phyloP scores from a whole-genome alignment of 1,140 invertebrate genomes.

The Teleopsis dalmanni region DNA sequence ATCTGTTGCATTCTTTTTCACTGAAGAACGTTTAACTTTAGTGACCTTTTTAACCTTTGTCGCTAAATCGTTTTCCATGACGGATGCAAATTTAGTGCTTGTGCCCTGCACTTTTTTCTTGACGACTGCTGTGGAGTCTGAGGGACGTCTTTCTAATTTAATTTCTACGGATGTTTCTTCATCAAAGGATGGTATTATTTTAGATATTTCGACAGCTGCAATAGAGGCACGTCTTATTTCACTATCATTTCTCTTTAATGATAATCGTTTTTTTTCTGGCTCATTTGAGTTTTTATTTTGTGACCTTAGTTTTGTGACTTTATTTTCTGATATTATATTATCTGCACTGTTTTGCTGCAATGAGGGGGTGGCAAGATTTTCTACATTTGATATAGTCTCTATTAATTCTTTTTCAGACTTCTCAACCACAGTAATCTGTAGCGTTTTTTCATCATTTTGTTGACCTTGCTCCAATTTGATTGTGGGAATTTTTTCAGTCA shows the following conservation, averaged over 20 bases:
- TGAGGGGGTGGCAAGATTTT: too few species aligned
- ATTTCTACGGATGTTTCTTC: constrained; percentile 20
- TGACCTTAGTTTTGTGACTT: too few species aligned
- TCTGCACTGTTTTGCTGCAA: not conserved
- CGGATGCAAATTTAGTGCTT: not conserved
- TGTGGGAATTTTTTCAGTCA: not conserved
- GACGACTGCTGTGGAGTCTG: constrained; percentile 35
- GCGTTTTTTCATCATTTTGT: not conserved
- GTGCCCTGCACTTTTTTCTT: constrained; percentile 23
- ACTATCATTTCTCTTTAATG: too few species aligned
- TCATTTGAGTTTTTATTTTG: too few species aligned
- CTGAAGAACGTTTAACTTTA: constrained; percentile 9
- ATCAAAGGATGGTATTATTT: constrained; percentile 20
- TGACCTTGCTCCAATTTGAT: not conserved
- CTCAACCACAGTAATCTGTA: not conserved
- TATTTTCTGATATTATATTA: not conserved
- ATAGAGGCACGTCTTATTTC: constrained; percentile 35
- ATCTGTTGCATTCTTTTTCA: constrained; percentile 4
- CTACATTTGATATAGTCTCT: not conserved
- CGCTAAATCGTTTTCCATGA: not conserved
- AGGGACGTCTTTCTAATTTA: constrained; percentile 30
- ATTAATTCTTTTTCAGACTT: not conserved
- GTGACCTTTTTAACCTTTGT: constrained; percentile 6
- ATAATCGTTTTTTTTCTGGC: too few species aligned
- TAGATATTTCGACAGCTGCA: constrained; percentile 35